These are phyloP conservation scores for Acanthosepion esculentum DNA, from an alignment of 2,888 invertebrate genomes.

Conservation along the genomic window DNA sequence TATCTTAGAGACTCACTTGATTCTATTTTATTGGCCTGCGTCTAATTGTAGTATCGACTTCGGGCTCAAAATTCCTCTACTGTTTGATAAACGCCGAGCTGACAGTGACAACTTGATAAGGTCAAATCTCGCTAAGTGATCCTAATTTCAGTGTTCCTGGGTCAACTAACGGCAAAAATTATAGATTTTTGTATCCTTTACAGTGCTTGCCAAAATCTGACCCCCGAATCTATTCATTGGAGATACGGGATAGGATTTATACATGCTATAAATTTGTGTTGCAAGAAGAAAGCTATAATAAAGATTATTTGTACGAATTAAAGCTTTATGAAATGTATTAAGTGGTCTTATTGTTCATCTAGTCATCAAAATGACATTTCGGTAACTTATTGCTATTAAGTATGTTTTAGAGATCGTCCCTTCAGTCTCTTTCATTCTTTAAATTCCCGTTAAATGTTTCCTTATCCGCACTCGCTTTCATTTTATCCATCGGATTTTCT, in stretches of 20 bases:
- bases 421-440: background rate
- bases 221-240: background rate
- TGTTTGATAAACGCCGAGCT: background rate
- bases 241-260: background rate
- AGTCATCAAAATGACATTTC: conserved; percentile 2
- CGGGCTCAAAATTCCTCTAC: background rate
- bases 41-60: background rate
- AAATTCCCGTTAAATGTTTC: too few species aligned
- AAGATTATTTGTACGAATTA: background rate
- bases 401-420: background rate
- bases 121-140: background rate
- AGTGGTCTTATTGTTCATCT: background rate
- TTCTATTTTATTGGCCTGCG: background rate
- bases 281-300: background rate
- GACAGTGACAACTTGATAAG: background rate
- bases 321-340: background rate
- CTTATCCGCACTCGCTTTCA: too few species aligned
- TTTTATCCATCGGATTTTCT: too few species aligned
- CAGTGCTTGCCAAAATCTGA: background rate
- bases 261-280: background rate
- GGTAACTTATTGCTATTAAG: background rate
- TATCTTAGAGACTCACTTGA: background rate
- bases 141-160: background rate
- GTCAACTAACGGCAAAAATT: background rate
- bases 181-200: background rate